Base-by-base conservation (phyloP, 2,113 vertebrate species). In the Trogon surrucura region DNA sequence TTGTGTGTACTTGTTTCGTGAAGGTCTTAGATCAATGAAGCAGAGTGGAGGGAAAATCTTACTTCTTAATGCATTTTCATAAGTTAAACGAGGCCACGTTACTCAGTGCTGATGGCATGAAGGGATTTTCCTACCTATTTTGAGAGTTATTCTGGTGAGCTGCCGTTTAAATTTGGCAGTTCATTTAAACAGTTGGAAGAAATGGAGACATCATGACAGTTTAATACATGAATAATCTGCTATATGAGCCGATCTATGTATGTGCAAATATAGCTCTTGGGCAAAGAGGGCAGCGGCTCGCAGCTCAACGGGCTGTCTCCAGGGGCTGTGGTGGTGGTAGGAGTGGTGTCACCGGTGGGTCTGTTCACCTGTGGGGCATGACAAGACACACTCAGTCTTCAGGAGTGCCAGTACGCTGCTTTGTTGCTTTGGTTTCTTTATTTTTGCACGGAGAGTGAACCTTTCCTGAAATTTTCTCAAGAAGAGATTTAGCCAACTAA, bases 41-140 rank as follows among this genome's bases (percentile, higher is more conserved):
- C 36, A 57, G 12, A 85, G 13, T 38, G 61, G 58, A 66, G 9
- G 32, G 38, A 91, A 91, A 61, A 67, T 86, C 38, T 91, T 77
- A 66, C 29, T 88, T 85, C 79, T 92, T 91, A 58, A 23, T 86
- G 51, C 56, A 58, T 94, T 95, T 93, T 91, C 41, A 5, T 48
- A 36, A 81, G 86, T 78, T 97, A 95, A 95, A 89, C 0, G 1
- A 92, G 73, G 65, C 61, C 51, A 2, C n/a, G 61, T 94, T 96
- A 96, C 95, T 90, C 45, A 92, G 61, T 56, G n/a, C 57, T 86
- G 80, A 64, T 91, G 91, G 96, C 86, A 93, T 3, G 91, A 89
- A 67, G 94, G 96, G 96, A 95, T 97, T 96, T 97, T 96, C 94
- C 94, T 95, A 81, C 95, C 95, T 96, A 97, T 95, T 96, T 96